These are phyloP conservation scores for Vanacampus margaritifer DNA, from an alignment of 2,113 vertebrate genomes.

Conservation along the genomic window DNA sequence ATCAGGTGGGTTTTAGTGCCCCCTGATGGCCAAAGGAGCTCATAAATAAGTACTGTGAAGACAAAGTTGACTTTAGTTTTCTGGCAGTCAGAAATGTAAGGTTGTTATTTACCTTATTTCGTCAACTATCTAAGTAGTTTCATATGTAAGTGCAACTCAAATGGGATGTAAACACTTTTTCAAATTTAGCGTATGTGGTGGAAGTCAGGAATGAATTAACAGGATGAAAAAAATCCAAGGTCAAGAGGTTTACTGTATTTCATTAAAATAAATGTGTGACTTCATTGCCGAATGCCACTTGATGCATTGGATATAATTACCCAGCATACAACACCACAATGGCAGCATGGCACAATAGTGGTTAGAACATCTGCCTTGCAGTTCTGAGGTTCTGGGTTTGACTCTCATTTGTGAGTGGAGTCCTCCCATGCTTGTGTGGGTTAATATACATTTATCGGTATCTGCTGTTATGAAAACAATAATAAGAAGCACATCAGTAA, in stretches of 20 bases:
- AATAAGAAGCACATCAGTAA: too few relatives aligned
- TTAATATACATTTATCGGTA: too few relatives aligned
- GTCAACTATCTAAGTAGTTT: not conserved
- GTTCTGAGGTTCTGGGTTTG: not conserved
- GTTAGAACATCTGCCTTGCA: not conserved
- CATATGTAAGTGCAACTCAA: not conserved
- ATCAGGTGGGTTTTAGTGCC: slow-evolving; percentile 63
- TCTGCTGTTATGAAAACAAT: too few relatives aligned
- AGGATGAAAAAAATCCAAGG: too few relatives aligned
- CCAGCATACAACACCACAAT: too few relatives aligned
- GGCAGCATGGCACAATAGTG: not conserved
- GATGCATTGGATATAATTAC: too few relatives aligned
- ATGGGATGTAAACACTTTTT: not conserved
- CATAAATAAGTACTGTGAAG: too few relatives aligned
- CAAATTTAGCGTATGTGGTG: not conserved
- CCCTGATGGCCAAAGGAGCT: slow-evolving; percentile 56
- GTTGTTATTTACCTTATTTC: not conserved
- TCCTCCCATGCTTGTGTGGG: not conserved
- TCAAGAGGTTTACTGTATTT: too few relatives aligned
- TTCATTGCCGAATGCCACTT: too few relatives aligned
- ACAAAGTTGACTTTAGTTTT: slow-evolving; percentile 30
- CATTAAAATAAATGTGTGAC: too few relatives aligned
- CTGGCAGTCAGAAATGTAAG: slow-evolving; percentile 1
- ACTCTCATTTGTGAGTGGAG: too few relatives aligned
- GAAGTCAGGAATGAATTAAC: not conserved